Percentiles rank a stretch among this genome's conserved stretches.
Evolutionary conservation across 2,888 invertebrate genomes (phyloP).

Genomic region (Pammene aurita): DNA sequence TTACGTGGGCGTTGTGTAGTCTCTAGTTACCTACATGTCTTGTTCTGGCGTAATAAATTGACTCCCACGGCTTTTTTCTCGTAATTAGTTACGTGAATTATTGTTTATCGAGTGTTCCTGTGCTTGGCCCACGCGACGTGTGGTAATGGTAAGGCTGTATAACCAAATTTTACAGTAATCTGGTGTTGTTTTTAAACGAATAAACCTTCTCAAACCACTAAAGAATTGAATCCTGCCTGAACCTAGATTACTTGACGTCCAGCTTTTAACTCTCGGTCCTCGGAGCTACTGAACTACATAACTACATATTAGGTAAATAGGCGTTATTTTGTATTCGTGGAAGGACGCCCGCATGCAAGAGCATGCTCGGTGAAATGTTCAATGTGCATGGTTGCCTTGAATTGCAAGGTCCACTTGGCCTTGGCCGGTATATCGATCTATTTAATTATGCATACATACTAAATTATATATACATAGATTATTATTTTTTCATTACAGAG

Average conservation of each 20-base stretch:
- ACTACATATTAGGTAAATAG: background rate
- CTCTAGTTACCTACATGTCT: conserved; percentile 17
- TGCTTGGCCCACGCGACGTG: conserved; percentile 22
- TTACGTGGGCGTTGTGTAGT: conserved; percentile 29
- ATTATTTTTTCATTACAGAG: background rate
- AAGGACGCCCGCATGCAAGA: conserved; percentile 24
- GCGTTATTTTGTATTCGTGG: conserved; percentile 9
- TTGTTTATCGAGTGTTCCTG: conserved; percentile 32
- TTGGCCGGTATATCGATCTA: conserved; percentile 34
- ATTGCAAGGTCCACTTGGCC: conserved; percentile 29
- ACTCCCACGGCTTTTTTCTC: conserved; percentile 38
- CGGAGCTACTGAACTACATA: too few species aligned
- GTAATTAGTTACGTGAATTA: conserved; percentile 41
- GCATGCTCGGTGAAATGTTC: conserved; percentile 19
- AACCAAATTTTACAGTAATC: background rate
- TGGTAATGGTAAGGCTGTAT: conserved; percentile 11
- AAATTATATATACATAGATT: background rate
- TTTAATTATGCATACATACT: conserved; percentile 16
- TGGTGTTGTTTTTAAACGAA: too few species aligned
- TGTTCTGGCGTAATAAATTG: conserved; percentile 24
- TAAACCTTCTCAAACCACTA: too few species aligned
- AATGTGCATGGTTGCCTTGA: conserved; percentile 33
- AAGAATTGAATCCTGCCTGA: too few species aligned
- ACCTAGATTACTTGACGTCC: too few species aligned
- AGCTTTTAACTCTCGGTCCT: too few species aligned